Conservation (phyloP, 1,140 invertebrate species). For the Halictus rubicundus region DNA sequence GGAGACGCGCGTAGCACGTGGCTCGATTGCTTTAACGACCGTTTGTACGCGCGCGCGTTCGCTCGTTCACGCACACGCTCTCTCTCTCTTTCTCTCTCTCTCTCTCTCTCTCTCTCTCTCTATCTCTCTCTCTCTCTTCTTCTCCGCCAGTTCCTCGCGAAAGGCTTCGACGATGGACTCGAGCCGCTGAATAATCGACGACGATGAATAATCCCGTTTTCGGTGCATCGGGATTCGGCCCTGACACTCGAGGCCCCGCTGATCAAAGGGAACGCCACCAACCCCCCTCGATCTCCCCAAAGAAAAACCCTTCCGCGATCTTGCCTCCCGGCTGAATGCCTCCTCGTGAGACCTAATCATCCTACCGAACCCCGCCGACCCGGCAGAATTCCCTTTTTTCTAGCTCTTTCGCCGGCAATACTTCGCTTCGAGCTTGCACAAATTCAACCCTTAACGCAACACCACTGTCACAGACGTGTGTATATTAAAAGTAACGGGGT, state of each 20-base stretch:
- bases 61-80: constrained; percentile 25
- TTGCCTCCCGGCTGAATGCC: neutral
- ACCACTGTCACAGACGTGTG: no score
- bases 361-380: no score
- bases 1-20: constrained; percentile 40
- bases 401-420: no score
- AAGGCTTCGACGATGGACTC: constrained; percentile 19
- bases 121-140: neutral
- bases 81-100: neutral
- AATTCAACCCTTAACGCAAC: no score
- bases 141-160: constrained; percentile 8
- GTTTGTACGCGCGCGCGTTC: constrained; percentile 44
- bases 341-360: no score
- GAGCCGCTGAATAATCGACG: constrained; percentile 25
- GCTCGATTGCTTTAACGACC: constrained; percentile 49
- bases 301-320: neutral
- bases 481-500: no score
- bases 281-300: neutral
- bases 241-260: neutral
- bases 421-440: no score
- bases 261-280: neutral
- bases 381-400: no score
- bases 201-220: constrained; percentile 25
- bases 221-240: neutral
- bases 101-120: neutral